Evolutionary conservation across 64 coral and sea anemone species (phyloP), one percentile per base, ranked within the genome.

Genomic region (Acropora tenuis): DNA sequence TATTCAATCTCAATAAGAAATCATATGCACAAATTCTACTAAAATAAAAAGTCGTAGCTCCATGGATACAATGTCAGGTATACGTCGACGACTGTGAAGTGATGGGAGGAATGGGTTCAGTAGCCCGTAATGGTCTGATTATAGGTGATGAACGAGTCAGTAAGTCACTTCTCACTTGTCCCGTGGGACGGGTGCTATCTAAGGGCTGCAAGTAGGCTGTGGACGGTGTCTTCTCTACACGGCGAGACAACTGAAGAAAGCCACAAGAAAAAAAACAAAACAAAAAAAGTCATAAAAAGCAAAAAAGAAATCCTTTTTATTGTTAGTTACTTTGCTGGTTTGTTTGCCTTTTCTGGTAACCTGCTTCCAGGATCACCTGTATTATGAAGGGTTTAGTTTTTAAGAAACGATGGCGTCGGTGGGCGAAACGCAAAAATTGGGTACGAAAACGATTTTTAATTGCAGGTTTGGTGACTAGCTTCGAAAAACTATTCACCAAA

Each of bases 101-200:
- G 40, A 99, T 99, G 0, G 97, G 97, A 5, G 97, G 97, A 69
- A 99, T 91, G 43, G 97, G 97, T 2, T 99, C 94, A 42, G 87
- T 85, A 43, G 88, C 17, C 13, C 81, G 79, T 53, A 99, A 81
- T 4, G 91, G 97, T 69, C 86, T 99, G 49, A 99, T 93, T 12
- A 99, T 84, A 19, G 97, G 97, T 18, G 97, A 99, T 18, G 94
- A 91, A 5, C 79, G 80, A 67, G 89, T 80, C 2, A 99, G 69
- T 19, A 92, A 47, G 3, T 96, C 94, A 9, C 65, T 55, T 41
- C 88, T 69, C 41, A 82, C 79, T 13, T 91, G 91, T 40, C 91
- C 88, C 88, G 86, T 82, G 77, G 86, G 78, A n/a, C 76, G 73
- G 3, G 84, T 86, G 13, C 45, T 75, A 80, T 93, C 97, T 8